Percentiles rank a stretch among this genome's conserved stretches.
Evolutionary conservation across 2,113 vertebrate genomes (phyloP).

Genomic region (Chloropsis hardwickii): DNA sequence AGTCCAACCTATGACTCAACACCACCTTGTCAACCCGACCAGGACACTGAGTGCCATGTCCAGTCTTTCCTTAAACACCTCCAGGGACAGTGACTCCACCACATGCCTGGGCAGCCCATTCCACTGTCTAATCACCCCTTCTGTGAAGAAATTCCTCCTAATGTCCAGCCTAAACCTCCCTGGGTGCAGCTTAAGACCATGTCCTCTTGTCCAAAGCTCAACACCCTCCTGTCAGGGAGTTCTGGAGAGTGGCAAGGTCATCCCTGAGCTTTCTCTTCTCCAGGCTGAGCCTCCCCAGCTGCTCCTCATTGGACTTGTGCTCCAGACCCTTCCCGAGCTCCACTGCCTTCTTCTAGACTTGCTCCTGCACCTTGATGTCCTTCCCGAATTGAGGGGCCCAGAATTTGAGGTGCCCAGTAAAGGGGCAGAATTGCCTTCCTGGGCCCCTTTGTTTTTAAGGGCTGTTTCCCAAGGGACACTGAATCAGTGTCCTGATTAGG

Average conservation of each 20-base stretch:
- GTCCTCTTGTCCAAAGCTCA: not conserved
- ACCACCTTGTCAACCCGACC: not conserved
- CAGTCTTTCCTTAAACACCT: not conserved
- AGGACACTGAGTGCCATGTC: not conserved
- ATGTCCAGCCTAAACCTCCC: not conserved
- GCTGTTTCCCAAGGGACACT: too few species aligned
- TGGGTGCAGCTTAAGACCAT: not conserved
- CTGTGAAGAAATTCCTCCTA: not conserved
- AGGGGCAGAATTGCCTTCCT: not conserved
- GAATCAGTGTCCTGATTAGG: too few species aligned
- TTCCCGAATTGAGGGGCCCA: not conserved
- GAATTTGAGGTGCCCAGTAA: not conserved
- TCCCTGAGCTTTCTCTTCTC: not conserved
- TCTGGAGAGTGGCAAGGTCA: not conserved
- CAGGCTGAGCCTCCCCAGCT: not conserved
- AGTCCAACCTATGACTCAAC: not conserved
- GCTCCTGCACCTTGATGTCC: not conserved
- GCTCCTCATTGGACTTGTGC: not conserved
- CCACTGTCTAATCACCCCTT: accelerated
- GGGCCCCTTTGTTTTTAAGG: not conserved
- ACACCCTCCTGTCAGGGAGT: not conserved
- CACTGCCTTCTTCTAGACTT: not conserved
- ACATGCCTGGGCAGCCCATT: not conserved
- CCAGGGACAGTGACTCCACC: not conserved
- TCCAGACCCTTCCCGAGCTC: not conserved